phyloP scores from a whole-genome alignment of 2,113 vertebrate species.

The Hypanus sabinus region DNA sequence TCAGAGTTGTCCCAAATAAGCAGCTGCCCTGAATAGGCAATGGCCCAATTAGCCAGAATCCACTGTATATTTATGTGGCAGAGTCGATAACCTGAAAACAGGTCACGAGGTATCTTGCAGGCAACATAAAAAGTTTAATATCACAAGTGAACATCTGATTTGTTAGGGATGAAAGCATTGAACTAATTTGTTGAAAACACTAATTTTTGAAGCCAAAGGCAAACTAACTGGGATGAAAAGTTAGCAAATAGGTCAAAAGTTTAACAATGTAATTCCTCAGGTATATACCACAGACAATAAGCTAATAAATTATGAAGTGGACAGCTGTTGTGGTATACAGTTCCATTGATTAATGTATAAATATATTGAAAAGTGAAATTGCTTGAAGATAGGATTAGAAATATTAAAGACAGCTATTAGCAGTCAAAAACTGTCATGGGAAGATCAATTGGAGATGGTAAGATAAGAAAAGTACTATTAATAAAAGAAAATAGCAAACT shows the following conservation, averaged over 20 bases:
- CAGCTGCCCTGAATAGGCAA: too few species aligned
- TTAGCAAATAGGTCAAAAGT: neutral
- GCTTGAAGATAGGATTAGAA: neutral
- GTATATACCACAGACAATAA: neutral
- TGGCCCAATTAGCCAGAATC: too few species aligned
- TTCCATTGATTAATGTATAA: neutral
- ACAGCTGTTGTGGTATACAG: neutral
- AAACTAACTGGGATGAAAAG: conserved; percentile 20
- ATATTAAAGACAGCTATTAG: neutral
- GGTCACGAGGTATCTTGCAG: neutral
- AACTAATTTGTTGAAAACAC: neutral
- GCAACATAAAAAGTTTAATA: neutral
- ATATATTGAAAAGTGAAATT: neutral
- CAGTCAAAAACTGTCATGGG: neutral
- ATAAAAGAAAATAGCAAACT: neutral
- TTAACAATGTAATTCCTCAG: neutral
- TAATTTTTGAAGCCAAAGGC: neutral
- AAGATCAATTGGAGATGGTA: neutral
- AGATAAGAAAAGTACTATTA: neutral
- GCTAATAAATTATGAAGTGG: neutral
- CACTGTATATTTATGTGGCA: neutral
- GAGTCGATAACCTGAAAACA: neutral
- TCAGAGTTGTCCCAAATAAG: too few species aligned
- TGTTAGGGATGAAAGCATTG: neutral
- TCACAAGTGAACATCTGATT: neutral